phyloP scores from a whole-genome alignment of 1,140 invertebrate genomes.

The Bombus confusus region DNA sequence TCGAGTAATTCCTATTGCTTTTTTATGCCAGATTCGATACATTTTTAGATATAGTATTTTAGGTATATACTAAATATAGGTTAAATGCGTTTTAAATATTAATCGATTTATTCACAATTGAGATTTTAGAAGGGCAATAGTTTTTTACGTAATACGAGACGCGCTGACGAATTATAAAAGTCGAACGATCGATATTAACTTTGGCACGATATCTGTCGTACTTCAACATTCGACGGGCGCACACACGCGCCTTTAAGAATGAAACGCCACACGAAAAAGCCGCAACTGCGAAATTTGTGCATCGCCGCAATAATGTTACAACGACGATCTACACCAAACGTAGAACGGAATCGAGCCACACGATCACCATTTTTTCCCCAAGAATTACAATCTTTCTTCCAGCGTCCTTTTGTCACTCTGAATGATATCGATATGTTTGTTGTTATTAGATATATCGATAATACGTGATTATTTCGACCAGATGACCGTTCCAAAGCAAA shows the following conservation, averaged over 20 bases:
- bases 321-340: neutral
- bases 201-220: slow-evolving; percentile 18
- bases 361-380: too few relatives aligned
- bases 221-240: neutral
- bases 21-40: neutral
- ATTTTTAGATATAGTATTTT: neutral
- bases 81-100: neutral
- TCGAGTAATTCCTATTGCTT: neutral
- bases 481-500: neutral
- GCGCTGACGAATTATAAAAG: neutral
- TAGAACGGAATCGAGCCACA: neutral
- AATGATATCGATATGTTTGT: neutral
- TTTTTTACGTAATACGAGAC: neutral
- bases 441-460: neutral
- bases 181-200: slow-evolving; percentile 31
- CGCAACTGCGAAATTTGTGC: neutral
- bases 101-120: neutral
- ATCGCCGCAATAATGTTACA: neutral
- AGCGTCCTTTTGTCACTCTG: neutral
- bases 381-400: neutral
- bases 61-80: neutral
- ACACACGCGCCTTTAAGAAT: neutral
- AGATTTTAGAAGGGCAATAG: neutral
- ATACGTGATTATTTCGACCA: neutral
- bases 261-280: neutral